Conservation (phyloP, 2,113 vertebrate species). For the Poicephalus gulielmi region DNA sequence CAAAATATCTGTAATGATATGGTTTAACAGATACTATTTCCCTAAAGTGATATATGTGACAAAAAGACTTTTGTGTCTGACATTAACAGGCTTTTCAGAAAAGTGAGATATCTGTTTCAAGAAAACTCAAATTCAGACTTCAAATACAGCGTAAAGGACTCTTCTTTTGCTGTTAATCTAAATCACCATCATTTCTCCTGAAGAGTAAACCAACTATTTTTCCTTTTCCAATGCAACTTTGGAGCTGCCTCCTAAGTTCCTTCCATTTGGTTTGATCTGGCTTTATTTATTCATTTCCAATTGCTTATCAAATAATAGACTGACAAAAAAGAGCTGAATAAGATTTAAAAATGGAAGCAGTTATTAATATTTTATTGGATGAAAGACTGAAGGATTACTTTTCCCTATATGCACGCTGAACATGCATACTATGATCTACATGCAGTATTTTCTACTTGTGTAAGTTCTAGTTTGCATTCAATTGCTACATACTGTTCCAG, state of each 20-base stretch:
- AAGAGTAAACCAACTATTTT: neutral
- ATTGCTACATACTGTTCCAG: slow-evolving; percentile 87
- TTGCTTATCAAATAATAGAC: neutral
- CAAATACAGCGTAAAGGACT: neutral
- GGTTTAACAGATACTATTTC: neutral
- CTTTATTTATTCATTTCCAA: neutral
- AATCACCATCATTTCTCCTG: neutral
- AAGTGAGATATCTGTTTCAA: neutral
- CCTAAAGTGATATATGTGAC: neutral
- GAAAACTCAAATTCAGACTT: neutral
- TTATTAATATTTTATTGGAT: neutral
- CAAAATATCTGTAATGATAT: neutral
- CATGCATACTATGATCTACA: neutral
- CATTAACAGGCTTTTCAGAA: neutral
- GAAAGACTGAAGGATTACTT: neutral
- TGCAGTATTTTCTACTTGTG: neutral
- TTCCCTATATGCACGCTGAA: neutral
- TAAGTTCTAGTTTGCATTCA: slow-evolving; percentile 21
- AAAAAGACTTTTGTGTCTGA: neutral
- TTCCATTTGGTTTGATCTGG: neutral
- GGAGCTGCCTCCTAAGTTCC: neutral
- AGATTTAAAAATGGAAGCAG: neutral
- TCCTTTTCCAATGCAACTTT: neutral
- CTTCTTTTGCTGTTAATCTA: neutral
- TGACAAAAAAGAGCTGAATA: neutral